Evolutionary conservation across 2,113 vertebrate genomes (phyloP), one percentile per base, ranked within the genome.

Genomic region (Gila orcuttii): DNA sequence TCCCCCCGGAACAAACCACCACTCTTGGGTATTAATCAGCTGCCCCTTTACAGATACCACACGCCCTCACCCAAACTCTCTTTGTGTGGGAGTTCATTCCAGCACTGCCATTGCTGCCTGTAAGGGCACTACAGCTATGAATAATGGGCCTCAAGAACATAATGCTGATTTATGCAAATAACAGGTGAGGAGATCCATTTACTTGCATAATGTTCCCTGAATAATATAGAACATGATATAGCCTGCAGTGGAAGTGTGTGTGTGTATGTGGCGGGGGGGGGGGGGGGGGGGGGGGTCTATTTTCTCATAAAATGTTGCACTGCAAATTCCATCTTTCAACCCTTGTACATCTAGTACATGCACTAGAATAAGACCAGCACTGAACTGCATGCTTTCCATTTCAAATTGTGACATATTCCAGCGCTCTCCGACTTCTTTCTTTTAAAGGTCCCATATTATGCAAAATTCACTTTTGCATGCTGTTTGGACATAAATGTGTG

Each of bases 111-210:
- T 9, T 79, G 45, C 28, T 81, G 60, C 79, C 23, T 62, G 79
- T 68, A 69, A 69, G 64, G 17, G 25, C 42, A 5, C 28, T 39
- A 42, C 8, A 4, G 66, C 31, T 42, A 71, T 83, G 68, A 83
- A 83, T 83, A 83, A 83, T 59, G 23, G 50, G 66, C 33, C 68
- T 73, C 47, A 73, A 28, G 68, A 73, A 83, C 8, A 59, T 82
- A 39, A 71, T 83, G 68, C 50, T 83, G 50, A 83, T 83, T 83
- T 73, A 83, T 83, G 82, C 66, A 83, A 73, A 83, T 83, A 83
- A 39, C 50, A 83, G 81, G 81, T 83, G 81, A 82, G 60, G 42
- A 25, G 25, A 47, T 36, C 25, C 42, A 33, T 69, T 39, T 57
- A 50, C 68, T 52, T n/a, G 64, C 64, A 59, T 83, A 83, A 73